Evolutionary conservation across 2,888 invertebrate species (phyloP), one percentile per base, ranked within the genome.

Genomic region (Hirtodrosophila trivittata): DNA sequence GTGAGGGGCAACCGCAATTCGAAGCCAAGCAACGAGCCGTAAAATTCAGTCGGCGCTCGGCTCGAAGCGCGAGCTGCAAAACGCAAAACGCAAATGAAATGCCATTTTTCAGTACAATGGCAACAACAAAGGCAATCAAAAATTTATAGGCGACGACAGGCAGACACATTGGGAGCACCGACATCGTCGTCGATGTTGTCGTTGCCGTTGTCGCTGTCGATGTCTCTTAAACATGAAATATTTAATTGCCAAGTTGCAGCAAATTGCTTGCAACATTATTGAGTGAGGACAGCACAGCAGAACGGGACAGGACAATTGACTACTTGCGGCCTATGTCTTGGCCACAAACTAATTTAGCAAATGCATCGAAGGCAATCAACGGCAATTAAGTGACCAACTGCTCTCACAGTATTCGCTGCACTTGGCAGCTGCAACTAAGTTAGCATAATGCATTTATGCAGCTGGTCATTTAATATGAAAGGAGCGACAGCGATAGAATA

Each of bases 41-140:
- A 73, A 86, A 80, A 80, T 86, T 80, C 87, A 86, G 56, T 84
- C 77, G 85, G 28, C 66, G 55, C 55, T 47, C 32, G 52, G 43
- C 56, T 66, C 59, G 58, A 43, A 69, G 49, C 59, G 60, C 67
- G 55, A 32, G 49, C 56, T 38, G 56, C 59, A 71, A 50, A 74
- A 57, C 64, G 52, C 41, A 42, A 57, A 76, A 77, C 75, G 71
- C 71, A 74, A 86, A 75, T 71, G 80, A 75, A 86, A 84, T 68
- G 63, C 60, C 69, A 83, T 86, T 78, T 78, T 69, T 62, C 64
- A 58, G 47, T 26, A 60, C 62, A 47, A 56, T 38, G 51, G 30
- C 58, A 43, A 50, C 68, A 77, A 69, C 75, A 77, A 77, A 64
- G 82, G 82, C 82, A 73, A 86, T 86, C 59, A 69, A 81, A 84